Conservation (phyloP, 2,888 invertebrate species). For the Crioceris asparagi region DNA sequence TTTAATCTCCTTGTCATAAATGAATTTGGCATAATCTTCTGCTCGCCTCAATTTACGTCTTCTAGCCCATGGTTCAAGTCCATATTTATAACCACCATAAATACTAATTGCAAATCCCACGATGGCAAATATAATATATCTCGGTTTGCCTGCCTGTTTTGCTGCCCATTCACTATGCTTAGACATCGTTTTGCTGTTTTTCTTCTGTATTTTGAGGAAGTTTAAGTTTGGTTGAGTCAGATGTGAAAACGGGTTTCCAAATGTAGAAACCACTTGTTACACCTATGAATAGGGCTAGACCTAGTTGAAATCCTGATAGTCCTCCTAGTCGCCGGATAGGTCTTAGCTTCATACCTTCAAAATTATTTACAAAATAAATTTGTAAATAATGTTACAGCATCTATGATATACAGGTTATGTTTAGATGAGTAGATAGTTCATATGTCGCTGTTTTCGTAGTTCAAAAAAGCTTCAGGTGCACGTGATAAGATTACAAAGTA, state of each 20-base stretch:
- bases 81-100: conserved; percentile 16
- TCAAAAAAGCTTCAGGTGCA: too few relatives aligned
- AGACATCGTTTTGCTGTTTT: conserved; percentile 8
- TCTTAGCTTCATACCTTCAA: conserved; percentile 22
- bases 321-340: conserved; percentile 30
- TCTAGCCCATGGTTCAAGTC: conserved; percentile 22
- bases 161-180: conserved; percentile 10
- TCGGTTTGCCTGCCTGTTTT: conserved; percentile 23
- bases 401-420: too few relatives aligned
- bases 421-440: too few relatives aligned
- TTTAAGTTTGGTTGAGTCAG: conserved; percentile 1
- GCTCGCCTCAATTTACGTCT: conserved; percentile 8
- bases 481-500: too few relatives aligned
- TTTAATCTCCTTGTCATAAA: conserved; percentile 17
- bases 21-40: conserved; percentile 15
- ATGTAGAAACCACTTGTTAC: conserved; percentile 34
- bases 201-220: neutral
- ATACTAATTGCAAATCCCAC: conserved; percentile 18
- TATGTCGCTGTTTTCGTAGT: too few relatives aligned
- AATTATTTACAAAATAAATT: too few relatives aligned
- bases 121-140: conserved; percentile 18
- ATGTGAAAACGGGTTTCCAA: conserved; percentile 34
- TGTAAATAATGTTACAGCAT: too few relatives aligned
- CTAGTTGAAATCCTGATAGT: conserved; percentile 28
- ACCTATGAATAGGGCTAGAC: conserved; percentile 29